These are phyloP conservation scores for Conus ventricosus DNA, from an alignment of 1,140 invertebrate species.

Conservation along the genomic window DNA sequence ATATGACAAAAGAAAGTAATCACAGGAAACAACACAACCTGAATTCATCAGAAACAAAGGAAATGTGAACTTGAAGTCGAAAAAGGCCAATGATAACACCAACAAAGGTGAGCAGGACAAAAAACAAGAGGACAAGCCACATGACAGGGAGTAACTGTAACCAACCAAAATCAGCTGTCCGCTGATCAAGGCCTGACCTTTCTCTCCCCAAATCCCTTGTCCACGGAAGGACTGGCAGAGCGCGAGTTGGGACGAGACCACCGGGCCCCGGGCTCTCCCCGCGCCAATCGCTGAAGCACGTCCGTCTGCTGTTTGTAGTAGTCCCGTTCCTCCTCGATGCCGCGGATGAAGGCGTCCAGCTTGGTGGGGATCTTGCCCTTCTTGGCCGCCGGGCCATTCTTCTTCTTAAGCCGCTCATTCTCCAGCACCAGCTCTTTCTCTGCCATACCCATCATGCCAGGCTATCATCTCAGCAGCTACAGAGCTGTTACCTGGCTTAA, in stretches of 20 bases:
- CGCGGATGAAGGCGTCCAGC: conserved; percentile 71
- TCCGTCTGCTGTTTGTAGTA: conserved; percentile 72
- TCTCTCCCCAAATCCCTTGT: conserved; percentile 40
- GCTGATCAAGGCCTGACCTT: conserved; percentile 16
- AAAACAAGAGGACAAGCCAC: too few relatives aligned
- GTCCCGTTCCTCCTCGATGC: conserved; percentile 73
- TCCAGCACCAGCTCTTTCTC: conserved; percentile 74
- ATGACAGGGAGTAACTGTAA: too few relatives aligned
- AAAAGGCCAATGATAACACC: too few relatives aligned
- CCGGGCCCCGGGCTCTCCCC: conserved; percentile 56
- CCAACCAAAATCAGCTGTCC: background rate
- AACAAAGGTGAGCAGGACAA: too few relatives aligned
- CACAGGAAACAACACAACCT: too few relatives aligned
- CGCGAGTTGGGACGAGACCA: conserved; percentile 54
- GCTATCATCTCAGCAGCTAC: background rate
- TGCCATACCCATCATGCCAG: conserved; percentile 48
- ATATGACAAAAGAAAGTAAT: too few relatives aligned
- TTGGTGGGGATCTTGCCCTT: conserved; percentile 64
- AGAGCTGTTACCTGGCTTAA: background rate
- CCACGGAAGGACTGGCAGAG: conserved; percentile 59
- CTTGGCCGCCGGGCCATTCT: conserved; percentile 59
- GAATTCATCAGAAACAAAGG: too few relatives aligned
- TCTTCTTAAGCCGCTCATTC: conserved; percentile 71
- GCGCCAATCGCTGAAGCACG: conserved; percentile 62
- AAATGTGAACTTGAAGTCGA: too few relatives aligned